Evolutionary conservation across 2,113 vertebrate species (phyloP).

Genomic region (Lagopus leucura): DNA sequence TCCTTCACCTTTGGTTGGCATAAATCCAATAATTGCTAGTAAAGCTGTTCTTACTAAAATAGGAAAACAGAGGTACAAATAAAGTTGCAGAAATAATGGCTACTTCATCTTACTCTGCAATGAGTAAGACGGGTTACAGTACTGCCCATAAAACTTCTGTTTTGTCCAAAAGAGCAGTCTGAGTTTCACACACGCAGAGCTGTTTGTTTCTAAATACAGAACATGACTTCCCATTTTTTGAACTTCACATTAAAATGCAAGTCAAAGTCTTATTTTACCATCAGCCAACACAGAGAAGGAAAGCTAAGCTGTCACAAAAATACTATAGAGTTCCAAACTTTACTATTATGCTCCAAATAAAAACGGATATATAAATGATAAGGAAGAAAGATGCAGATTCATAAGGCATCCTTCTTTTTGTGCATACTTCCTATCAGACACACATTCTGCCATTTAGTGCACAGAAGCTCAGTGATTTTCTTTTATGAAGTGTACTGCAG

Average conservation of each 20-base stretch:
- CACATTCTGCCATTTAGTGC: not conserved
- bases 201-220: not conserved
- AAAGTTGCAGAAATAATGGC: not conserved
- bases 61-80: conserved; percentile 49
- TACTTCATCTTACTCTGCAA: not conserved
- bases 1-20: conserved; percentile 98
- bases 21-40: conserved; percentile 98
- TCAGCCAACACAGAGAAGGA: not conserved
- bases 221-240: not conserved
- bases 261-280: not conserved
- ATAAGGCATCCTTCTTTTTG: not conserved
- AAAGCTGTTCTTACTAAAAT: conserved; percentile 94
- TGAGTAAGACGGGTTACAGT: not conserved
- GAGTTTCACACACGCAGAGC: not conserved
- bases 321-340: not conserved
- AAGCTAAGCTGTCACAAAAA: not conserved
- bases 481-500: not conserved
- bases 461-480: not conserved
- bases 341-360: not conserved
- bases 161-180: not conserved
- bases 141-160: not conserved
- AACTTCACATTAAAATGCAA: not conserved
- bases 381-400: not conserved
- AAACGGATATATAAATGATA: not conserved
- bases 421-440: not conserved